Conservation (phyloP, 2,797 vertebrate genomes). For the Typhlichthys subterraneus region DNA sequence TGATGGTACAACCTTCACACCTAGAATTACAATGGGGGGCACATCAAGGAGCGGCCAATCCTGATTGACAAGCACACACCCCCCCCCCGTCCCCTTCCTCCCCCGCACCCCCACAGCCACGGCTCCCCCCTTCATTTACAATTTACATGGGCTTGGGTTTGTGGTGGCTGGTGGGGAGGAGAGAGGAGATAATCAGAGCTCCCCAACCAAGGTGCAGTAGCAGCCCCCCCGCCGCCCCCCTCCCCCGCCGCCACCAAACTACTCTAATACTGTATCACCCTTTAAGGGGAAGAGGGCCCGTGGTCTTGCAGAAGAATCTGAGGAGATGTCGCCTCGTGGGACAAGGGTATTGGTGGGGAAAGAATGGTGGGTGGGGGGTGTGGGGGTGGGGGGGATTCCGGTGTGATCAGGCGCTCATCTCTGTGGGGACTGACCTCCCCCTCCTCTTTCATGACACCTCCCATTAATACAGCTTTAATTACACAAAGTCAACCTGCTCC, state of each 20-base stretch:
- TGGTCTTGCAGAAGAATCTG: constrained; percentile 8
- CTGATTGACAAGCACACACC: constrained; percentile 70
- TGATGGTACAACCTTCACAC: constrained; percentile 64
- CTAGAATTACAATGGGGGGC: constrained; percentile 66
- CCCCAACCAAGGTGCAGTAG: constrained; percentile 49
- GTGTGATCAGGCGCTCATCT: constrained; percentile 31
- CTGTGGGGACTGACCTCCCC: constrained; percentile 62
- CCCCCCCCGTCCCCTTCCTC: constrained; percentile 3
- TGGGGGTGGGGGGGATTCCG: background rate
- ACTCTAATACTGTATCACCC: no score
- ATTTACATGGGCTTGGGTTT: constrained; percentile 47
- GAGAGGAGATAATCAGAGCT: constrained; percentile 68
- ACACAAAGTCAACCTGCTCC: constrained; percentile 41
- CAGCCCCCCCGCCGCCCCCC: constrained; percentile 14
- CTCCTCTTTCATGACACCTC: constrained; percentile 39
- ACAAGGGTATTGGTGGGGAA: no score
- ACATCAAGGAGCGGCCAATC: constrained; percentile 75
- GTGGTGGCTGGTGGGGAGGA: constrained; percentile 1
- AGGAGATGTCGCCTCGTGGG: background rate
- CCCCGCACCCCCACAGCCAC: constrained; percentile 19
- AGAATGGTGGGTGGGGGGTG: constrained; percentile 11
- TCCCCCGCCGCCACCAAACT: constrained; percentile 43
- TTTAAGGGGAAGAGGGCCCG: constrained; percentile 20
- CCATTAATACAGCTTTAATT: constrained; percentile 76
- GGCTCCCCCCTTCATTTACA: constrained; percentile 64